Base-by-base conservation (phyloP, 2,797 vertebrate species). In the Cossypha polioptera region DNA sequence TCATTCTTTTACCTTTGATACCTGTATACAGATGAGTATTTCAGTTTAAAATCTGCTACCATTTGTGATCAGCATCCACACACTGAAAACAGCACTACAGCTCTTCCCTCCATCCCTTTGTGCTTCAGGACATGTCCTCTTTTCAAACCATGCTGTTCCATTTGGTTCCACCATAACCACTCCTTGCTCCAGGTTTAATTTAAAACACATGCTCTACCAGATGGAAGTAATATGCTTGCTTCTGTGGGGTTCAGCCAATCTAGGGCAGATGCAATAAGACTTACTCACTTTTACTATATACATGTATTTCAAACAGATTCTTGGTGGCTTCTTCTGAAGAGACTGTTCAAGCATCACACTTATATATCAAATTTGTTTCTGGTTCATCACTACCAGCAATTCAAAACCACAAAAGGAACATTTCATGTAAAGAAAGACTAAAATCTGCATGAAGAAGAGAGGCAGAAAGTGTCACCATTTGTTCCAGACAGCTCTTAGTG, bases 1-100 rank as follows among this genome's bases (percentile, higher is more conserved):
- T 84, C 58, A 77, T 82, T 88, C 47, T 77, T 87, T 83, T 80
- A 69, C 42, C 40, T 91, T 83, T 73, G 76, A 91, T 69, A 91
- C 8, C 16, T 43, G n/a, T 47, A 69, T 9, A 67, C 0, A 67
- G 66, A 90, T 3, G 6, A 86, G 29, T 45, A 59, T 55, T 90
- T 81, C 14, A 31, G 43, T 35, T 84, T 79, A 71, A 91, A 92
- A 90, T 86, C 61, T 86, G 55, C 43, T 74, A 75, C 59, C 50
- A 38, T 12, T 81, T 88, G 26, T 48, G 59, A 76, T 77, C 76
- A 91, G 40, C 24, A 75, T 57, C 33, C 42, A 55, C 28, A 33
- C 22, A 33, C 29, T 31, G 65, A 57, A 59, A 54, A 47, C n/a
- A 50, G 50, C 11, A 48, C 21, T 94, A 25, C 20, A 75, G 33